Base-by-base conservation (phyloP, 2,113 vertebrate species). In the Phalacrocorax aristotelis region DNA sequence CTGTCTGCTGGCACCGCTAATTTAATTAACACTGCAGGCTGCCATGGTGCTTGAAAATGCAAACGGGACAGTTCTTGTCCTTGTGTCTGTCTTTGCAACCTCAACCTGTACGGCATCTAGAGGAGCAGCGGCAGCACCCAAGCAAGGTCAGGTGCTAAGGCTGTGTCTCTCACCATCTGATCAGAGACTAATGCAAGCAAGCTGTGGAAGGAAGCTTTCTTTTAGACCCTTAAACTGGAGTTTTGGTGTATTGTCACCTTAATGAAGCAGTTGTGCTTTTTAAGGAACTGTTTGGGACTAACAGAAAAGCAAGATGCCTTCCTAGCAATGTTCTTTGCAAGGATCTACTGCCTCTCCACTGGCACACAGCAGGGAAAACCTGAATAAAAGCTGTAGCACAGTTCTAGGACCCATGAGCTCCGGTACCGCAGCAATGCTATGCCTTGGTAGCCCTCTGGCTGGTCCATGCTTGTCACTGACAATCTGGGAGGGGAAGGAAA, bases 81-180 rank as follows among this genome's bases (percentile, higher is more conserved):
- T 54, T 54, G 27, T 76, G 74, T 34, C 36, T 71, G 30, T n/a
- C 89, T 93, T 83, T 72, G 42, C 66, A 88, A 55, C 0, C 1
- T 29, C 66, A 88, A 51, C 0, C 1, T 29, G 29, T 29, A 15
- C 42, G 79, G 42, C 0, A 0, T 22, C 55, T 68, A 61, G 32
- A 46, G 44, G 7, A 46, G 44, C 42, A 75, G 52, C 29, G 82
- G 57, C 70, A 88, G 75, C 52, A 32, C 46, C 38, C 25, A 66
- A 87, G 62, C 14, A 62, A 62, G 49, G 30, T 23, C 0, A 0
- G 32, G 15, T 36, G 42, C 76, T 75, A 42, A 58, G 38, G 9
- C 52, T 75, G 30, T 6, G 5, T 52, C 30, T 92, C 54, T 69
- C 74, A 49, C 34, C 23, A 6, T 20, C 36, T 51, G 36, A 65